phyloP scores from a whole-genome alignment of 1,140 invertebrate species.

The Drosophila tropicalis region DNA sequence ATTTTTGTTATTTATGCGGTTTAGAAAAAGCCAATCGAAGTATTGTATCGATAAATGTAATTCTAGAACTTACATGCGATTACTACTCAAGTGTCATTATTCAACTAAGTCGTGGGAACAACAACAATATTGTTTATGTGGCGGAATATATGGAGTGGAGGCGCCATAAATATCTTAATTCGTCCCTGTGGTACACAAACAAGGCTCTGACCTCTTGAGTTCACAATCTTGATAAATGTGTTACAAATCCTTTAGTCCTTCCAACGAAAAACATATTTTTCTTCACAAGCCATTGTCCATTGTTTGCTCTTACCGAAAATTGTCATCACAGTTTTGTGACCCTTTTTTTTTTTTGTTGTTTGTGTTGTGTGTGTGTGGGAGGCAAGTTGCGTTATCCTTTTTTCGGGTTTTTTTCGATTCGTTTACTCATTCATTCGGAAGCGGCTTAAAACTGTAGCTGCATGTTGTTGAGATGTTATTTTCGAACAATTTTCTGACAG shows the following conservation, averaged over 20 bases:
- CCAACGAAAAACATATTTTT: slow-evolving; percentile 19
- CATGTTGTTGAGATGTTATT: slow-evolving; percentile 37
- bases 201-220: slow-evolving; percentile 1
- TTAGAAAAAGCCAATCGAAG: no score
- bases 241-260: slow-evolving; percentile 14
- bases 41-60: no score
- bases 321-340: slow-evolving; percentile 29
- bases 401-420: not conserved
- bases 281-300: slow-evolving; percentile 18
- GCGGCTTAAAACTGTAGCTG: slow-evolving; percentile 45
- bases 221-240: slow-evolving; percentile 1
- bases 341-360: slow-evolving; percentile 10
- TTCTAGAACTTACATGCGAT: no score
- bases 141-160: no score
- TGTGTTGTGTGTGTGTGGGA: slow-evolving; percentile 15
- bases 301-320: slow-evolving; percentile 27
- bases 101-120: no score
- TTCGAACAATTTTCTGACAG: slow-evolving; percentile 12
- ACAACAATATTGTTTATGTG: no score
- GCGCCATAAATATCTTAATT: no score
- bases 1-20: no score
- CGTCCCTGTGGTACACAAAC: slow-evolving; percentile 4
- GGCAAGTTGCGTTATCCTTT: slow-evolving; percentile 16
- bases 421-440: slow-evolving; percentile 12
- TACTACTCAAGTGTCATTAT: no score